Base-by-base conservation (phyloP, 2,797 vertebrate genomes). In the Gymnocypris eckloni region DNA sequence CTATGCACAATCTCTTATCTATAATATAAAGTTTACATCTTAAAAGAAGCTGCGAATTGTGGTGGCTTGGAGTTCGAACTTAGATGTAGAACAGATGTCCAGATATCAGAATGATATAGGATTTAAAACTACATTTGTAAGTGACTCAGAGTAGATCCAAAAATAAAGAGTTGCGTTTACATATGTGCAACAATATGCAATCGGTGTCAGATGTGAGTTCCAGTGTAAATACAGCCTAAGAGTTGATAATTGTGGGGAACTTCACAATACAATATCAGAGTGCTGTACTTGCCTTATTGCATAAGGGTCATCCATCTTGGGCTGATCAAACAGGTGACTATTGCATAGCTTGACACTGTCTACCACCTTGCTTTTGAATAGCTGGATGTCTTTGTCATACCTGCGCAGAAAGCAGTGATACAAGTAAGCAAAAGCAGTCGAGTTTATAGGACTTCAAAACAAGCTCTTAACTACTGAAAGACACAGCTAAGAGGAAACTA, bases 331-430 rank as follows among this genome's bases (percentile, higher is more conserved):
- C 89, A 99, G 95, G 92, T 96, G 97, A 93, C 97, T 98, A 92
- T 98, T 97, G 96, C 98, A 99, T 93, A 98, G 94, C 93, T 95
- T 98, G 88, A 99, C 97, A 71, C 97, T 98, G 89, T 99, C 98
- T 61, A 99, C 95, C 91, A 99, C 98, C 94, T 99, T 99, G 90
- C 96, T 98, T 95, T 99, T 99, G 92, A 99, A 99, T 86, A 98
- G 95, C 75, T 99, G 98, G 85, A 99, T 92, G 83, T 99, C 98
- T 91, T 98, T 97, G 83, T 99, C 98, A 88, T 99, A 99, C 87
- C 98, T 99, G 90, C 78, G 86, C 88, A 81, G 61, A 52, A 90
- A 70, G 75, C 67, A 45, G 83, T 71, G 18, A 45, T 4, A 82
- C 13, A 39, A 59, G 70, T 45, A 86, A 86, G 28, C 41, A 81